Evolutionary conservation across 2,113 vertebrate species (phyloP).

Genomic region (Labeo catla): DNA sequence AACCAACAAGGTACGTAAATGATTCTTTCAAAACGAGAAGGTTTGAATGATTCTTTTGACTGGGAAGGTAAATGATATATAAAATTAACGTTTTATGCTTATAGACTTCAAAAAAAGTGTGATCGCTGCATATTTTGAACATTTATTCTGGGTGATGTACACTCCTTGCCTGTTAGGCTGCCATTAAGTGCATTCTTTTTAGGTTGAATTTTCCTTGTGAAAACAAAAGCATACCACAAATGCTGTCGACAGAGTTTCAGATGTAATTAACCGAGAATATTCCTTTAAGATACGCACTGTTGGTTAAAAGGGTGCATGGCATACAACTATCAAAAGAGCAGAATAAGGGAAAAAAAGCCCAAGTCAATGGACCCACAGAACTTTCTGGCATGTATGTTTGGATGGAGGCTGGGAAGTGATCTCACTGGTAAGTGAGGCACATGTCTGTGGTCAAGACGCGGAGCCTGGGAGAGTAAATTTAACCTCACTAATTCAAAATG

Average conservation of each 20-base stretch:
- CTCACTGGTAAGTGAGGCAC: conserved; percentile 50
- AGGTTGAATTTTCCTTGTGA: not conserved
- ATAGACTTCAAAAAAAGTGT: not conserved
- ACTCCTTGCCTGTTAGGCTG: not conserved
- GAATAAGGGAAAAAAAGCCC: not conserved
- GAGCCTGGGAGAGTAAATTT: conserved; percentile 50
- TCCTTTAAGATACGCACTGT: not conserved
- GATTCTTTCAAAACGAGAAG: not conserved
- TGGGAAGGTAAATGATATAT: not conserved
- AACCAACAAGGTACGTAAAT: not conserved
- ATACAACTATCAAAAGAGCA: not conserved
- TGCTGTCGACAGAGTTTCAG: not conserved
- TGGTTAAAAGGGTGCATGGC: not conserved
- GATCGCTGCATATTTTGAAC: not conserved
- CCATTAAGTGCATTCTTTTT: not conserved
- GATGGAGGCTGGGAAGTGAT: conserved; percentile 47
- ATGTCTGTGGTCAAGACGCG: conserved; percentile 51
- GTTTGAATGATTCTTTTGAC: not conserved
- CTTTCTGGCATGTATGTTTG: conserved; percentile 29
- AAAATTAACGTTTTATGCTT: not conserved
- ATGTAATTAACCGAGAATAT: not conserved
- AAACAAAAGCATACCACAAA: not conserved
- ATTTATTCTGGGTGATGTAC: not conserved
- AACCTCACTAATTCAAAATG: conserved; percentile 48
- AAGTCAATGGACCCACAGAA: conserved; percentile 37